Evolutionary conservation across 1,140 invertebrate species (phyloP), one percentile per base, ranked within the genome.

Genomic region (Saxidomus purpurata): DNA sequence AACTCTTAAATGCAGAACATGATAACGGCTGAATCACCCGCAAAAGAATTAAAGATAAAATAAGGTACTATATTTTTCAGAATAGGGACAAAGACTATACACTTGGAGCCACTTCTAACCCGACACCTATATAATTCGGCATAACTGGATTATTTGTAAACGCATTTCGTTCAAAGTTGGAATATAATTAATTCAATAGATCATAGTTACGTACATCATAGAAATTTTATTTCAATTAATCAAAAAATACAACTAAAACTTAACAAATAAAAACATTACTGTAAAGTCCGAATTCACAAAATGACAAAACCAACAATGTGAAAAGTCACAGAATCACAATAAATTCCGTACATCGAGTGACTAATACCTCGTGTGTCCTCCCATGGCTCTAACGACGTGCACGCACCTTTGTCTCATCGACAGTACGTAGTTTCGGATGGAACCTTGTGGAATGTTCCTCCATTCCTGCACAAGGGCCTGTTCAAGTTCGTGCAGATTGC

Each of bases 391-490:
- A 2, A 25, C 47, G 25, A 79, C 38, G 25, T 79, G 36, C 6
- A 34, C 69, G 31, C 6, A 74, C 69, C 28, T 38, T 22, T 74
- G 69, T 38, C 69, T 74, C 69, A 74, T 74, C n/a, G 59, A 63
- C 59, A 63, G 22, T 22, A 34, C 38, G 28, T 71, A 31, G 67
- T 71, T 71, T 31, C 11, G 76, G 38, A 79, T 40, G 76, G 15
- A 6, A 2, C 76, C 6, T 79, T 47, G 47, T 9, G 38, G 47
- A 22, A 31, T 25, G 43, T 79, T 79, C 47, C 36, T 47, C 76
- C 76, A 79, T 79, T 79, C 43, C 36, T 79, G 47, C 76, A 47
- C 13, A 79, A 47, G 76, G 76, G 76, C 76, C 76, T 79, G 76
- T 47, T 79, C 76, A 13, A 80, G 43, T 80, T 80, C 77, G 31